A percentile compares a stretch with the other conserved stretches of the same genome.
phyloP scores from a whole-genome alignment of 1,140 invertebrate species.

The Drosophila erecta region DNA sequence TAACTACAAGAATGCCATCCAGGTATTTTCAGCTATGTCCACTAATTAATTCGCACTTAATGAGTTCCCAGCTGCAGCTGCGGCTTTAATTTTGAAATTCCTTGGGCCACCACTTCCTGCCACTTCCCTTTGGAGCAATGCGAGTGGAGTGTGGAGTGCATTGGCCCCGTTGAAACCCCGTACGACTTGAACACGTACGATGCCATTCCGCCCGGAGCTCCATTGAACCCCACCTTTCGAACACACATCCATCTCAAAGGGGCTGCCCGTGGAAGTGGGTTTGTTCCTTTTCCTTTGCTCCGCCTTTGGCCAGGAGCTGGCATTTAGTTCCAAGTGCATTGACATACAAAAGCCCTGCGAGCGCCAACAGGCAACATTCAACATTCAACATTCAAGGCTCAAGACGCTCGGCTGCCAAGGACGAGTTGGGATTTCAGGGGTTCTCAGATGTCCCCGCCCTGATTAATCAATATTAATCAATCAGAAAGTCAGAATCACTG shows the following conservation, averaged over 20 bases:
- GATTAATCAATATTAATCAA: conserved; percentile 40
- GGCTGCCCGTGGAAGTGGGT: conserved; percentile 15
- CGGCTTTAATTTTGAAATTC: conserved; percentile 71
- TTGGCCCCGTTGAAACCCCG: conserved; percentile 54
- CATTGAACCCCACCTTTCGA: conserved; percentile 10
- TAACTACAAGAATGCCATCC: background rate
- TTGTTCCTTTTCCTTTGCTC: conserved; percentile 26
- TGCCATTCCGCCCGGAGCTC: conserved; percentile 17
- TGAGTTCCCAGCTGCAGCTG: conserved; percentile 29
- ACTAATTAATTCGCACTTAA: conserved; percentile 56
- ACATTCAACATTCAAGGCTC: conserved; percentile 40
- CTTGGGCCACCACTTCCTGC: conserved; percentile 19
- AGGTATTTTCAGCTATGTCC: conserved; percentile 14
- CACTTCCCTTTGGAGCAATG: conserved; percentile 35
- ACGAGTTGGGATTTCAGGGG: conserved; percentile 17
- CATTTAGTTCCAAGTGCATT: conserved; percentile 74
- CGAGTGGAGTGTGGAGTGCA: conserved; percentile 52
- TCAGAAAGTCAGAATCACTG: conserved; percentile 15
- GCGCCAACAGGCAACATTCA: conserved; percentile 60
- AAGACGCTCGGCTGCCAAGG: conserved; percentile 11
- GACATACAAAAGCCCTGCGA: conserved; percentile 70
- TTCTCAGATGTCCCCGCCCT: background rate
- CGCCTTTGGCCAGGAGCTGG: conserved; percentile 26
- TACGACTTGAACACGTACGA: conserved; percentile 73
- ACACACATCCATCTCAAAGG: conserved; percentile 41